Percentiles rank a stretch among this genome's conserved stretches.
phyloP scores from a whole-genome alignment of 2,888 invertebrate species.

The Drosophila borealis region DNA sequence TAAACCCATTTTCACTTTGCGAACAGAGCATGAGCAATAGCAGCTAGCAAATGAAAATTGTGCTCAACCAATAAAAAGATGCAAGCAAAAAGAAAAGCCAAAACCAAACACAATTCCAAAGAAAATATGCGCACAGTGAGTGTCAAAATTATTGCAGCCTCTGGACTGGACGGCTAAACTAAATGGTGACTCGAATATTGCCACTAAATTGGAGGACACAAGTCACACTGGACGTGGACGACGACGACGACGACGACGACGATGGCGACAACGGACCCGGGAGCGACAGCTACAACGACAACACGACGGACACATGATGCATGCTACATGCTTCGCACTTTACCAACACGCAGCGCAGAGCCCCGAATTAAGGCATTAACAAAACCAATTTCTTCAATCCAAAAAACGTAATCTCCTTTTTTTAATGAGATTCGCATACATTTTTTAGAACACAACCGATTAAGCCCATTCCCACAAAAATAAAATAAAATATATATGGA shows the following conservation, averaged over 20 bases:
- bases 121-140: slow-evolving; percentile 58
- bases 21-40: slow-evolving; percentile 10
- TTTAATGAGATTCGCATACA: no score
- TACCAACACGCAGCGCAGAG: slow-evolving; percentile 17
- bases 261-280: slow-evolving; percentile 61
- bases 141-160: slow-evolving; percentile 72
- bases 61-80: slow-evolving; percentile 11
- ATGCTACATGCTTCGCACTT: slow-evolving; percentile 68
- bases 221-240: slow-evolving; percentile 59
- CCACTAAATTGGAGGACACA: slow-evolving; percentile 38
- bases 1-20: not conserved
- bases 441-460: no score
- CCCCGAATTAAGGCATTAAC: slow-evolving; percentile 26
- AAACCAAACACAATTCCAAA: slow-evolving; percentile 39
- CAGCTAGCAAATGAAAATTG: slow-evolving; percentile 29
- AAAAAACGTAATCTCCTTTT: slow-evolving; percentile 20
- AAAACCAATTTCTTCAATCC: slow-evolving; percentile 28
- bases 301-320: slow-evolving; percentile 55
- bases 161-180: slow-evolving; percentile 7
- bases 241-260: slow-evolving; percentile 39
- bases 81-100: slow-evolving; percentile 25
- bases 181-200: slow-evolving; percentile 40
- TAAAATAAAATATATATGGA: no score
- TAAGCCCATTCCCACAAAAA: no score
- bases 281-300: slow-evolving; percentile 6